Conservation (phyloP, 2,797 vertebrate species). For the Sandelia bainsii region DNA sequence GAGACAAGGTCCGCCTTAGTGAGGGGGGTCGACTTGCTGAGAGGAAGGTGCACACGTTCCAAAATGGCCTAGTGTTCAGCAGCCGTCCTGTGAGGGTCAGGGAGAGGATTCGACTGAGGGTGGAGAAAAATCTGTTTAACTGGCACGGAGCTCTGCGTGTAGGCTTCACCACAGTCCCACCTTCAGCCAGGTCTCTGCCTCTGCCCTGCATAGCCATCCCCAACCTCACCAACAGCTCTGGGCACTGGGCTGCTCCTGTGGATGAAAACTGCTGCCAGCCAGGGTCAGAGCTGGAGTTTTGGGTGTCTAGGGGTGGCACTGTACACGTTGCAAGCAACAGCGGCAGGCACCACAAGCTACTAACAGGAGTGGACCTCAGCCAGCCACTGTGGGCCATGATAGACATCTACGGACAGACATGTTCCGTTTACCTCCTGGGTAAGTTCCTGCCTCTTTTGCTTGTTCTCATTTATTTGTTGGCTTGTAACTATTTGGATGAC, state of each 20-base stretch:
- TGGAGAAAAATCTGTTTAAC: constrained; percentile 24
- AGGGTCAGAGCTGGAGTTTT: constrained; percentile 81
- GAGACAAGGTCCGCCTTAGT: constrained; percentile 77
- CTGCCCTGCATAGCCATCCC: constrained; percentile 84
- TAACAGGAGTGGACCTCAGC: constrained; percentile 57
- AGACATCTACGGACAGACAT: constrained; percentile 88
- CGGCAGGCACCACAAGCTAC: constrained; percentile 11
- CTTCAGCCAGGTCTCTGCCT: constrained; percentile 68
- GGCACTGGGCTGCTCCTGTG: constrained; percentile 80
- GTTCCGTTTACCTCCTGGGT: constrained; percentile 83
- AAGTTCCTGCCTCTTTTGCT: constrained; percentile 46
- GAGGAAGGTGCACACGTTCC: constrained; percentile 68
- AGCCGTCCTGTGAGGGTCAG: constrained; percentile 69
- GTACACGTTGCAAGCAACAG: constrained; percentile 53
- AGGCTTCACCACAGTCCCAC: constrained; percentile 86
- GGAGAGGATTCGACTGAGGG: constrained; percentile 80
- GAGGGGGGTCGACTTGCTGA: constrained; percentile 42
- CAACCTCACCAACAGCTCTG: constrained; percentile 71
- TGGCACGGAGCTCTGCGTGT: constrained; percentile 86
- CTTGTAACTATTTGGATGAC: neutral
- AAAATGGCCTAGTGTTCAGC: constrained; percentile 86
- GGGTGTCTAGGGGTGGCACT: constrained; percentile 75
- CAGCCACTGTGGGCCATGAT: constrained; percentile 87
- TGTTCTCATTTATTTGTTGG: neutral
- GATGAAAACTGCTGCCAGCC: constrained; percentile 19